Percentiles rank a stretch among this genome's conserved stretches.
Evolutionary conservation across 2,888 invertebrate genomes (phyloP).

Genomic region (Phengaris alcon): DNA sequence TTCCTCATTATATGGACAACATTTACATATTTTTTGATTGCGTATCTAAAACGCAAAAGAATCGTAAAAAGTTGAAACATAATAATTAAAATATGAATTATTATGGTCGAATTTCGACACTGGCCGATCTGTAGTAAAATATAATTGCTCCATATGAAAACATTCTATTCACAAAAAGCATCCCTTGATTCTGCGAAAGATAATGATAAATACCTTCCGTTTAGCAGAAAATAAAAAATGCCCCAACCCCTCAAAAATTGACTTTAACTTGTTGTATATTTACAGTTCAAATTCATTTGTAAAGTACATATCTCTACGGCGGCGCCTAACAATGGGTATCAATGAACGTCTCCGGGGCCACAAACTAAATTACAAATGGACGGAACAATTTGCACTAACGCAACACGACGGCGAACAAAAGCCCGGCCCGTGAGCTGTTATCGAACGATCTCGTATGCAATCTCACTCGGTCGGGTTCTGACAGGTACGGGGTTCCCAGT

Average conservation of each 20-base stretch:
- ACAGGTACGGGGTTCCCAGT: slow-evolving; percentile 56
- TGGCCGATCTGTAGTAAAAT: neutral
- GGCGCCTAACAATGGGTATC: slow-evolving; percentile 27
- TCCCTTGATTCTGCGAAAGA: neutral
- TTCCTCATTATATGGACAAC: too few species aligned
- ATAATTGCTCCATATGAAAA: neutral
- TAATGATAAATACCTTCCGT: neutral
- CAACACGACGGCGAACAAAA: slow-evolving; percentile 41
- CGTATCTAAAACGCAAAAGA: too few species aligned
- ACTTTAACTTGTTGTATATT: neutral
- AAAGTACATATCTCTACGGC: neutral
- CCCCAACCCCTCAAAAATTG: neutral
- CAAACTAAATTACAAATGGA: slow-evolving; percentile 43
- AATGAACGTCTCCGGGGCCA: slow-evolving; percentile 34
- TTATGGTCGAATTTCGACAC: too few species aligned
- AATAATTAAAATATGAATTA: too few species aligned
- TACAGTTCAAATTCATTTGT: neutral
- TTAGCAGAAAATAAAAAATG: neutral
- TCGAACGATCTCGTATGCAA: slow-evolving; percentile 44
- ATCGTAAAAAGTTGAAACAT: too few species aligned
- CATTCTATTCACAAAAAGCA: neutral
- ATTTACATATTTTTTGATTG: too few species aligned
- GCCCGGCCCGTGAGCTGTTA: slow-evolving; percentile 41
- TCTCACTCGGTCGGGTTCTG: slow-evolving; percentile 46
- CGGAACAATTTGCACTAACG: slow-evolving; percentile 40